phyloP scores from a whole-genome alignment of 2,888 invertebrate species.

The Apodemia duryi region DNA sequence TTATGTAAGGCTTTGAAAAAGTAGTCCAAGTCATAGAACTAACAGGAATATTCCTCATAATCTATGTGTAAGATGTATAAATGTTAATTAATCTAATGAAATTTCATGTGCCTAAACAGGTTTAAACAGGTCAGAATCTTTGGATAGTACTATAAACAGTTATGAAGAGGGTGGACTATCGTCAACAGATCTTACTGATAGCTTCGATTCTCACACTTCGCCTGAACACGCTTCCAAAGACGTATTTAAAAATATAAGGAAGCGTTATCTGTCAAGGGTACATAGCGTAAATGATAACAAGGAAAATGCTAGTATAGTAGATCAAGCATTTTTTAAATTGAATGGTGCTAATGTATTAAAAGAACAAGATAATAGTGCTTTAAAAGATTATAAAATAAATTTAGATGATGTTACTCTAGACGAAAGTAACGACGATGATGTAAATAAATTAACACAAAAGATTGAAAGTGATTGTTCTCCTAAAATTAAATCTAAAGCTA shows the following conservation, averaged over 20 bases:
- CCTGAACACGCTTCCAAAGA: slow-evolving; percentile 53
- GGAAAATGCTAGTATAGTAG: slow-evolving; percentile 49
- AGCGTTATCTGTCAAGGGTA: slow-evolving; percentile 65
- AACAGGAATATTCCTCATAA: slow-evolving; percentile 33
- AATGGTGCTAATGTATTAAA: slow-evolving; percentile 39
- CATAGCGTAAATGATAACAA: slow-evolving; percentile 59
- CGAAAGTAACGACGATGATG: slow-evolving; percentile 56
- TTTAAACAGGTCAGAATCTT: slow-evolving; percentile 63
- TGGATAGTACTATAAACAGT: slow-evolving; percentile 55
- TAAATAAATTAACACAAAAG: slow-evolving; percentile 34
- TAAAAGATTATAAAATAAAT: slow-evolving; percentile 43
- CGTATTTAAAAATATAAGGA: slow-evolving; percentile 63
- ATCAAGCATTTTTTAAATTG: slow-evolving; percentile 60
- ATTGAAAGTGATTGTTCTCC: slow-evolving; percentile 29
- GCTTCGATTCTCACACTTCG: slow-evolving; percentile 46
- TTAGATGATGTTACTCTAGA: slow-evolving; percentile 58
- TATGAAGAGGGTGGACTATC: slow-evolving; percentile 51
- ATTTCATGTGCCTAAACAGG: slow-evolving; percentile 69
- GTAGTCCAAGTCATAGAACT: slow-evolving; percentile 36
- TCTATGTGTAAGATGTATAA: slow-evolving; percentile 39
- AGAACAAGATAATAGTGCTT: slow-evolving; percentile 29
- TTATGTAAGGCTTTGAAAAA: slow-evolving; percentile 47
- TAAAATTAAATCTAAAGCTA: slow-evolving; percentile 38
- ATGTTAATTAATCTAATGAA: slow-evolving; percentile 55
- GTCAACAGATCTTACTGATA: slow-evolving; percentile 45